Evolutionary conservation across 2,888 invertebrate genomes (phyloP).

Genomic region (Epinotia bilunana): DNA sequence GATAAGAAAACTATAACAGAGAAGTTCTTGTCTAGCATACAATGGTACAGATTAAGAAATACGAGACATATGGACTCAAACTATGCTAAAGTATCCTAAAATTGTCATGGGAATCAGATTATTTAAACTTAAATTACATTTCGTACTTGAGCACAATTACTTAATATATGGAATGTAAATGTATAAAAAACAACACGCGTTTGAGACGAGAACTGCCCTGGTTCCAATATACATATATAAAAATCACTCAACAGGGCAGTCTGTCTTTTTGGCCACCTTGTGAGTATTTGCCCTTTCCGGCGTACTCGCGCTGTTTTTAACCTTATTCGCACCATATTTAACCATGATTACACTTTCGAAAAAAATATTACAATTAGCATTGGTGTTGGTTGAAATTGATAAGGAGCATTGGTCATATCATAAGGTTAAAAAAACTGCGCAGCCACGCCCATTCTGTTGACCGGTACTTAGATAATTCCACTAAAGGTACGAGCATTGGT

Average conservation of each 20-base stretch:
- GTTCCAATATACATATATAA: constrained; percentile 38
- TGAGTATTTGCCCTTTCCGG: constrained; percentile 38
- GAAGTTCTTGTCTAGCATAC: constrained; percentile 6
- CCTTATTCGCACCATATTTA: constrained; percentile 12
- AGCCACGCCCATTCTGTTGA: constrained; percentile 16
- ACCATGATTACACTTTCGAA: constrained; percentile 11
- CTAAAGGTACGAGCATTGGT: constrained; percentile 80
- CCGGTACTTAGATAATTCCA: constrained; percentile 45
- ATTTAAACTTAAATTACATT: constrained; percentile 43
- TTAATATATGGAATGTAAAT: constrained; percentile 41
- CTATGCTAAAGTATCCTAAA: constrained; percentile 25
- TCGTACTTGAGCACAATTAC: constrained; percentile 47
- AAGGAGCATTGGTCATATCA: background rate
- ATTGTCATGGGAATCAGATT: constrained; percentile 39
- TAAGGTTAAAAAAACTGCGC: constrained; percentile 20
- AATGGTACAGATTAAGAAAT: constrained; percentile 10
- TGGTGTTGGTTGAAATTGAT: background rate
- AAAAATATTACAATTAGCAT: background rate
- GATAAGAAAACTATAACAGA: background rate
- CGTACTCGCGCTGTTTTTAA: constrained; percentile 15
- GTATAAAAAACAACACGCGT: constrained; percentile 34
- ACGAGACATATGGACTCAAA: constrained; percentile 33
- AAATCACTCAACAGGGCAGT: constrained; percentile 36
- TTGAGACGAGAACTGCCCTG: constrained; percentile 27
- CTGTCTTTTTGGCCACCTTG: constrained; percentile 41